A percentile compares a stretch with the other conserved stretches of the same genome.
These are phyloP conservation scores for Volucella inflata DNA, from an alignment of 2,888 invertebrate species.

Conservation along the genomic window DNA sequence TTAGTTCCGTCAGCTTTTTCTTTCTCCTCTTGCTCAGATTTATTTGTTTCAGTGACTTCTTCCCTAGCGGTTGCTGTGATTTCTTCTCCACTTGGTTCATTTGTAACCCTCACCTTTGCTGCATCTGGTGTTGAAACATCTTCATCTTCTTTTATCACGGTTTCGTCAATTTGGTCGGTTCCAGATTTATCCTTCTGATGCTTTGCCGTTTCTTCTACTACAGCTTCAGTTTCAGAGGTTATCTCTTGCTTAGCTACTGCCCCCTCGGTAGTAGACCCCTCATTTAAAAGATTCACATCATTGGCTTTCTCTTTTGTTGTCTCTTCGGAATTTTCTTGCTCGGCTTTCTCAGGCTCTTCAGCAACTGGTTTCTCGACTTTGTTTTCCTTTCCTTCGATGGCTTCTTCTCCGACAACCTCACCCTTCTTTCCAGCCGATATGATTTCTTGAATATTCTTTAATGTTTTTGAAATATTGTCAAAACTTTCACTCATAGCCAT, in stretches of 20 bases:
- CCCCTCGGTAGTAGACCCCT: too few relatives aligned
- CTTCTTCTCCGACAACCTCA: slow-evolving; percentile 50
- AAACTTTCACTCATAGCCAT: slow-evolving; percentile 47
- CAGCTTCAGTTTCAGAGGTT: too few relatives aligned
- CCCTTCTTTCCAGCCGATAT: slow-evolving; percentile 32
- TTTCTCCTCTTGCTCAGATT: slow-evolving; percentile 76
- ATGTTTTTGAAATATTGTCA: slow-evolving; percentile 38
- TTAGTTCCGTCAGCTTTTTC: slow-evolving; percentile 45
- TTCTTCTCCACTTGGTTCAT: background rate
- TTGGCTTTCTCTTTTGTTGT: slow-evolving; percentile 32
- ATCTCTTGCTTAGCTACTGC: too few relatives aligned
- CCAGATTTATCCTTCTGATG: background rate
- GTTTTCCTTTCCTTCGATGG: slow-evolving; percentile 69
- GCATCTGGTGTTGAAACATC: slow-evolving; percentile 11
- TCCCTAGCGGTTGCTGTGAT: background rate
- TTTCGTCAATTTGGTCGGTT: too few relatives aligned
- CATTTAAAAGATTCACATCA: slow-evolving; percentile 6
- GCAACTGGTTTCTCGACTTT: background rate
- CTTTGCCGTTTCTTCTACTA: background rate
- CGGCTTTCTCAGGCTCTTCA: slow-evolving; percentile 37
- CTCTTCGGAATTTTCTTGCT: slow-evolving; percentile 29
- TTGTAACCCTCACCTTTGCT: slow-evolving; percentile 10
- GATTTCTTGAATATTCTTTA: slow-evolving; percentile 41
- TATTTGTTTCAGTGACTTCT: slow-evolving; percentile 12
- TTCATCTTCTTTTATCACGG: too few relatives aligned